A percentile compares a stretch with the other conserved stretches of the same genome.
Conservation (phyloP, 2,113 vertebrate species). For the Crocuta crocuta region DNA sequence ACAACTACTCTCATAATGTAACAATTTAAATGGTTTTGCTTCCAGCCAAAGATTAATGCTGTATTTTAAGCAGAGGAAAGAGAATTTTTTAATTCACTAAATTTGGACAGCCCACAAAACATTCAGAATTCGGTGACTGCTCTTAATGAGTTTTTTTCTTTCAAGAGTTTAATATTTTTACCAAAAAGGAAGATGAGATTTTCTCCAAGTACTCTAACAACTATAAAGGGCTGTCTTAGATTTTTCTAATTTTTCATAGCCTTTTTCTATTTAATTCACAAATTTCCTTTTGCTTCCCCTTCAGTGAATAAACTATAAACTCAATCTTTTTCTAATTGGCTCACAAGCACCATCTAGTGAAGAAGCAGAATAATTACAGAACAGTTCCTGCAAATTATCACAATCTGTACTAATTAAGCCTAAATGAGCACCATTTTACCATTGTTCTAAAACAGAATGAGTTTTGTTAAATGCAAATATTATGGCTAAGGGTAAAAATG, state of each 20-base stretch:
- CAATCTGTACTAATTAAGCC: neutral
- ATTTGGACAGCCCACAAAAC: slow-evolving; percentile 17
- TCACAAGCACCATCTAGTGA: slow-evolving; percentile 81
- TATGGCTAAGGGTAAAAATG: neutral
- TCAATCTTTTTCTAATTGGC: slow-evolving; percentile 59
- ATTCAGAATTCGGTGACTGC: slow-evolving; percentile 7
- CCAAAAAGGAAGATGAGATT: slow-evolving; percentile 56
- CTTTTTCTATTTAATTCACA: slow-evolving; percentile 73
- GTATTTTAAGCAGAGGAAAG: slow-evolving; percentile 39
- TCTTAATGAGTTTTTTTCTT: slow-evolving; percentile 56
- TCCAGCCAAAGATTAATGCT: slow-evolving; percentile 30
- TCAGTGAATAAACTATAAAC: slow-evolving; percentile 6
- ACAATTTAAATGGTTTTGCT: slow-evolving; percentile 33
- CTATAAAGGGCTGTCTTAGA: slow-evolving; percentile 38
- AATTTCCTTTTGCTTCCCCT: slow-evolving; percentile 58
- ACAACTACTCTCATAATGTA: neutral
- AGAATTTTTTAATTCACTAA: slow-evolving; percentile 12
- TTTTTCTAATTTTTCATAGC: slow-evolving; percentile 61
- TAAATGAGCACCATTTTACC: neutral
- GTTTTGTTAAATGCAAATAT: neutral
- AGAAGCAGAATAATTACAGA: slow-evolving; percentile 39
- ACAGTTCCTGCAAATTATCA: neutral
- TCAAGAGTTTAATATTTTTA: slow-evolving; percentile 58
- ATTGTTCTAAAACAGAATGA: neutral
- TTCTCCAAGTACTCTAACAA: slow-evolving; percentile 58